Evolutionary conservation across 2,797 vertebrate species (phyloP), one percentile per base, ranked within the genome.

Genomic region (Danio jaintianensis): DNA sequence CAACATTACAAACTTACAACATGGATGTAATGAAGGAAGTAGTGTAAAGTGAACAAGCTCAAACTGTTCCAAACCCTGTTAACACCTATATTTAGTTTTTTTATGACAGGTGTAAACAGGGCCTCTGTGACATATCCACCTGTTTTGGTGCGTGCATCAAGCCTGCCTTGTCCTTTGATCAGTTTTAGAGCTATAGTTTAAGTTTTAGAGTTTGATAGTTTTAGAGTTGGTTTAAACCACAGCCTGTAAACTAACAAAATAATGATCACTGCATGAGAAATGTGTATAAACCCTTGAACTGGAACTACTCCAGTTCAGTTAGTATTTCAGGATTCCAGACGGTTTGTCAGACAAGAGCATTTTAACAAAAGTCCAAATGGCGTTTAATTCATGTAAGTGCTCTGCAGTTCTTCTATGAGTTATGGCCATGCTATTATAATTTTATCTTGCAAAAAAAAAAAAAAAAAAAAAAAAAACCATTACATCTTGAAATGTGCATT

Each of bases 401-500:
- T 73, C 42, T 59, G 42, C 22, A 61, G 12, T 22, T 45, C 63
- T 68, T 18, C 29, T n/a, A 62, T 52, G 4, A 66, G 80, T 73
- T 73, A 74, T 22, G 42, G 5, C 13, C 12, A 45, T 48, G 48
- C 47, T 10, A n/a, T 76, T 72, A 22, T 63, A 16, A 43, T 70
- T 68, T 38, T 47, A 64, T 48, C 42, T 53, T 43, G 15, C 59
- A 36, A 64, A 68, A 82, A 80, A 29, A 29, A 12, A 12, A 2
- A 47, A 47, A 47, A 47, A 47, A 64, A 68, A 82, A 80, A 29
- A 29, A 12, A 12, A 2, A 47, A 47, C 47, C 47, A 47, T 11
- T 48, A 50, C 42, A 69, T 6, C 63, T 80, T 80, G 55, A 75
- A 78, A 74, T 18, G 45, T 63, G 52, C 52, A 68, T 56, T 75